Conservation (phyloP, 2,113 vertebrate species). For the Geococcyx californianus region DNA sequence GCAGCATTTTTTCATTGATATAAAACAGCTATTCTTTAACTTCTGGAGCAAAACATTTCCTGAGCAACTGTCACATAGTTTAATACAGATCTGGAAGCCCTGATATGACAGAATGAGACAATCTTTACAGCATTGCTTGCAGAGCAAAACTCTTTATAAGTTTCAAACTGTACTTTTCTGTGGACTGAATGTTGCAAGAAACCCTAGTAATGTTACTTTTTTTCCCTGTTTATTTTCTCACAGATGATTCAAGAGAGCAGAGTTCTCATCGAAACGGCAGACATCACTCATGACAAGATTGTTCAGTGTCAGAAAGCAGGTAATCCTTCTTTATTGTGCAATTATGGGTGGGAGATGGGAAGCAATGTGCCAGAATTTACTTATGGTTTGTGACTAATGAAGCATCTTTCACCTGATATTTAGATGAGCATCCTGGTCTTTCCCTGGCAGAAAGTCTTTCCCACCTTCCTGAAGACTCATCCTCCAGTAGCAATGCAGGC, state of each 20-base stretch:
- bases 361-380: neutral
- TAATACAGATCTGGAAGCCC: neutral
- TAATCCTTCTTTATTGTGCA: constrained; percentile 39
- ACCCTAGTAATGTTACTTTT: neutral
- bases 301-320: constrained; percentile 91
- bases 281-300: constrained; percentile 88
- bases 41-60: neutral
- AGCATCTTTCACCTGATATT: neutral
- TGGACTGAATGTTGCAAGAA: neutral
- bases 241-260: constrained; percentile 95
- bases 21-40: neutral
- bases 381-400: neutral
- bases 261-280: constrained; percentile 89
- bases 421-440: neutral
- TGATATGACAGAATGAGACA: neutral
- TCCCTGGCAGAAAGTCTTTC: neutral
- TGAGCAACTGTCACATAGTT: neutral
- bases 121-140: neutral
- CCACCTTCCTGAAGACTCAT: neutral
- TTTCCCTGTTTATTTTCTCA: constrained; percentile 14
- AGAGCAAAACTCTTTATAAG: neutral
- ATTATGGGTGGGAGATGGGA: neutral
- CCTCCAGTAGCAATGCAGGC: neutral
- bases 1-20: neutral
- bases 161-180: neutral